Evolutionary conservation across 2,113 vertebrate genomes (phyloP), one percentile per base, ranked within the genome.

Genomic region (Arenaria interpres): DNA sequence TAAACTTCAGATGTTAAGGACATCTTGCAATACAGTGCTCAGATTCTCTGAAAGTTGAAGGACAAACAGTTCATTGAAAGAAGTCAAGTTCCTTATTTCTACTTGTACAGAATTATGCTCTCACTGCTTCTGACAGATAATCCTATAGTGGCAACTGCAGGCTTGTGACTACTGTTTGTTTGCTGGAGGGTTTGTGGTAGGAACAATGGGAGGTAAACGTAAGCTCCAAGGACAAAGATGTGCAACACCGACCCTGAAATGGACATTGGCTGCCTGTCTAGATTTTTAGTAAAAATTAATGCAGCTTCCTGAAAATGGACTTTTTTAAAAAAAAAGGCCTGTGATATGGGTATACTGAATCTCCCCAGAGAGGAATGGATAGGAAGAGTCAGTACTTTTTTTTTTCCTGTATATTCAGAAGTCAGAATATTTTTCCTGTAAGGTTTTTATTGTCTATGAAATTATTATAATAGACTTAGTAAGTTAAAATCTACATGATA

Each of bases 101-200:
- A 5, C 35, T 35, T 75, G 37, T 25, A 46, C 2, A 10, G n/a
- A 78, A 50, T 6, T 60, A 28, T 51, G 23, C 71, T 81, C 85
- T 94, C 69, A 71, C 27, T 82, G 43, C n/a, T 90, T 91, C 85
- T 93, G 81, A 94, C 48, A 89, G 51, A 78, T 74, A 66, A 45
- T 6, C 27, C 37, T 63, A 19, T 35, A 79, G 72, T 73, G 79
- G 64, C 39, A 89, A 59, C n/a, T 63, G 32, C n/a, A 39, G 23
- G n/a, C 51, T 93, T 87, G 32, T 66, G 51, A 54, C 46, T 75
- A 24, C 68, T 43, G 28, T 72, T 77, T 51, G 27, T 59, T 89
- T 80, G 66, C 73, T 87, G 28, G 71, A 45, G 73, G 35, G 60
- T 62, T 78, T 91, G 43, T 79, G 66, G 43, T 62, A 30, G 90